Evolutionary conservation across 2,797 vertebrate genomes (phyloP).

Genomic region (Onychomys torridus): DNA sequence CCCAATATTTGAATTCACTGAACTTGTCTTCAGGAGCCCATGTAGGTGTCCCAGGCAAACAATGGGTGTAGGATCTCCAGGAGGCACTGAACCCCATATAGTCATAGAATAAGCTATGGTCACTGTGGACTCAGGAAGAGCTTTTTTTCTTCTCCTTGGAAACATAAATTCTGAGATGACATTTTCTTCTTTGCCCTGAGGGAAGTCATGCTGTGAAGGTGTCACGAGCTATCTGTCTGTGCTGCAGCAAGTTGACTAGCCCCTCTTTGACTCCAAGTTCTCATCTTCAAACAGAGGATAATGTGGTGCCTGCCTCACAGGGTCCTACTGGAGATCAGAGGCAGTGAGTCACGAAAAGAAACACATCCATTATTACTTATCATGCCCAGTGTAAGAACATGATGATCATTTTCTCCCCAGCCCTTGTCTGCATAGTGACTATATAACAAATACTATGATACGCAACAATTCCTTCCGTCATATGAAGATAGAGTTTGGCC

Average conservation of each 20-base stretch:
- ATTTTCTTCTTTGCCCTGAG: background rate
- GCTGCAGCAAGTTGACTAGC: background rate
- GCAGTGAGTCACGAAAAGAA: background rate
- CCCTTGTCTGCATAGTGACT: background rate
- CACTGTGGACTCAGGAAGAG: background rate
- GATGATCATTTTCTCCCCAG: background rate
- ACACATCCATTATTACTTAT: background rate
- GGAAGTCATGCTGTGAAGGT: background rate
- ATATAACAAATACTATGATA: slow-evolving; percentile 2
- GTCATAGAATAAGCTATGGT: background rate
- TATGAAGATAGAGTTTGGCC: background rate
- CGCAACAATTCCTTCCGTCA: slow-evolving; percentile 12
- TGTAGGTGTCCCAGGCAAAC: background rate
- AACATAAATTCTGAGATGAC: slow-evolving; percentile 6
- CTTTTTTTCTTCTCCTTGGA: slow-evolving; percentile 33
- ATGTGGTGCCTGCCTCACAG: background rate
- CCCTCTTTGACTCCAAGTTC: background rate
- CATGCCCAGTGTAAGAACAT: background rate
- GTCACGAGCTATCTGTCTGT: background rate
- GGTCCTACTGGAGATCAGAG: background rate
- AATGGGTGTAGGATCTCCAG: background rate
- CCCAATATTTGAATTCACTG: background rate
- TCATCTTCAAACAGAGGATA: background rate
- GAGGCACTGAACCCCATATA: background rate
- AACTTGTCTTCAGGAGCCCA: background rate